Base-by-base conservation (phyloP, 2,797 vertebrate species). In the Phrynocephalus vlangalii region DNA sequence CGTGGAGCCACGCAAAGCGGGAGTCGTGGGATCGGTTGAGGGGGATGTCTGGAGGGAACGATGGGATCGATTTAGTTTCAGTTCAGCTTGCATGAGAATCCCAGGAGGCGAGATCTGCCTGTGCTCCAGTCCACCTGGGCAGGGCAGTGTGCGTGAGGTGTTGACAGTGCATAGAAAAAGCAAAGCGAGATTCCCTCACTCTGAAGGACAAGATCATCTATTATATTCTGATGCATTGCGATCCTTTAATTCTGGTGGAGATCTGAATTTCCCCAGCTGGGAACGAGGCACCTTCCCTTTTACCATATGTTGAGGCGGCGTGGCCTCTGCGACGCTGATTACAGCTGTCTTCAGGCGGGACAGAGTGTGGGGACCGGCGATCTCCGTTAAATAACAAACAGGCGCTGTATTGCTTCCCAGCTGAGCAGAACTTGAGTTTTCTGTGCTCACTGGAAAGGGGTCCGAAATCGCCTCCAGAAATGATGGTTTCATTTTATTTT, bases 281-380 rank as follows among this genome's bases (percentile, higher is more conserved):
- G 22, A 1, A 8, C 33, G 7, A 3, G 71, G 6, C 70, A 28
- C 33, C n/a, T 66, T 83, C 44, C 60, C 77, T 28, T 6, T 10
- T 56, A 73, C 75, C 90, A 76, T 86, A 86, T 84, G 84, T 60
- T 73, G 26, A 33, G 73, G 50, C 16, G 26, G 44, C 33, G 22
- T 9, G 44, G 44, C 33, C 66, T 82, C 26, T 24, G 33, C 63
- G 60, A 26, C 16, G 26, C 71, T 38, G 28, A 18, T 18, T 63
- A 18, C 52, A 63, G 60, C 60, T 2, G 60, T 63, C 60, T 18
- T 63, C 18, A 16, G 60, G 60, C 60, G 60, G 60, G 60, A 63
- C 20, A 33, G 6, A n/a, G 44, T 22, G 26, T 33, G 30, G 60
- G 13, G 81, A 8, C 5, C 71, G 26, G 72, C 73, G 28, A 48